Evolutionary conservation across 2,888 invertebrate genomes (phyloP).

Genomic region (Eutolmus rufibarbis): DNA sequence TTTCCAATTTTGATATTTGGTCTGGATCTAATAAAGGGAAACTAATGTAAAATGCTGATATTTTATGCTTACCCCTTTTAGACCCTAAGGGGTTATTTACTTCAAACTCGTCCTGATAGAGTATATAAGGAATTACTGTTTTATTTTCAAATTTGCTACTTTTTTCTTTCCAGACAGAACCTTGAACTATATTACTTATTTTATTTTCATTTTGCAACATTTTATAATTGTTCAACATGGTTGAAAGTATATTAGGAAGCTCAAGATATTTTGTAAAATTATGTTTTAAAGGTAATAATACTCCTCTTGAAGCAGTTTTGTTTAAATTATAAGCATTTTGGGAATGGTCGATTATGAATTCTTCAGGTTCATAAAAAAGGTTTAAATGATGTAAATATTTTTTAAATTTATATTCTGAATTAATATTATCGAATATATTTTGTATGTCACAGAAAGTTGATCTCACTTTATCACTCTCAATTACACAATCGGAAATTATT

Average conservation of each 20-base stretch:
- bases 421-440: background rate
- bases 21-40: slow-evolving; percentile 34
- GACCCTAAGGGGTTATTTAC: slow-evolving; percentile 39
- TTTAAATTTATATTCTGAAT: slow-evolving; percentile 30
- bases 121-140: slow-evolving; percentile 31
- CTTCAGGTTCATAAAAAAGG: slow-evolving; percentile 31
- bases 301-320: background rate
- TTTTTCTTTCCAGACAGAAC: slow-evolving; percentile 31
- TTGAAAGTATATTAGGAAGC: slow-evolving; percentile 27
- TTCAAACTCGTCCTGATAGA: slow-evolving; percentile 43
- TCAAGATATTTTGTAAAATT: slow-evolving; percentile 30
- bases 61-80: slow-evolving; percentile 38
- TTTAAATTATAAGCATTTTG: background rate
- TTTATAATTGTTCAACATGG: slow-evolving; percentile 5
- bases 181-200: slow-evolving; percentile 38
- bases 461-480: background rate
- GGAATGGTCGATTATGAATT: slow-evolving; percentile 40
- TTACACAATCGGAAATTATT: background rate
- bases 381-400: background rate
- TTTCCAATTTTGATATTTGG: slow-evolving; percentile 37
- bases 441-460: background rate
- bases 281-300: slow-evolving; percentile 17
- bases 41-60: slow-evolving; percentile 27
- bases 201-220: background rate
- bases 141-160: background rate